Conservation (phyloP, 2,888 invertebrate species). For the Theristus sp. region DNA sequence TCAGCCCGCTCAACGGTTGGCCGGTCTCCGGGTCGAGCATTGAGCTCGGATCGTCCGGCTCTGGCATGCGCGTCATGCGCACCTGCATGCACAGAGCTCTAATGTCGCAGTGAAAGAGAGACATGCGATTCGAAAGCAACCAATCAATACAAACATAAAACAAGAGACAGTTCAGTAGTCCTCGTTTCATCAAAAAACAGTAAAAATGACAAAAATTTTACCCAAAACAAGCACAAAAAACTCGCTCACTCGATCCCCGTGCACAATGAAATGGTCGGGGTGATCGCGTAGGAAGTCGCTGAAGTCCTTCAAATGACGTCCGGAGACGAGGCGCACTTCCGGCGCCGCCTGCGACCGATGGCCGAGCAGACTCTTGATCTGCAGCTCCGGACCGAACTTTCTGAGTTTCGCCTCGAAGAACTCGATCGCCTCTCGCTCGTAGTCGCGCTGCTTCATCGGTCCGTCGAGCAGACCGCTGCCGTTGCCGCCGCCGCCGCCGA, state of each 20-base stretch:
- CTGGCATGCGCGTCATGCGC: conserved; percentile 19
- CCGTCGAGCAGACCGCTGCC: neutral
- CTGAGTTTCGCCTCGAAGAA: conserved; percentile 81
- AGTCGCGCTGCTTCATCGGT: conserved; percentile 46
- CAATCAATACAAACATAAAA: no score
- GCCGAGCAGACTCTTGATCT: conserved; percentile 76
- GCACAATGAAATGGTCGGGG: conserved; percentile 60
- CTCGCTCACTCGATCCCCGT: conserved; percentile 27
- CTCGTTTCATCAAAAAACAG: no score
- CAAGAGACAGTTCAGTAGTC: no score
- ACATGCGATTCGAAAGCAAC: no score
- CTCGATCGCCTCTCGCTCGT: conserved; percentile 86
- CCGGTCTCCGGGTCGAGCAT: conserved; percentile 6
- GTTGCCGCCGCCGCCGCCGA: neutral
- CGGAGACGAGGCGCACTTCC: conserved; percentile 86
- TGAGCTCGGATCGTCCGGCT: conserved; percentile 16
- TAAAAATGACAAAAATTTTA: no score
- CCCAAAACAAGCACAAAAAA: no score
- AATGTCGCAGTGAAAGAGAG: no score
- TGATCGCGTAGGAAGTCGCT: conserved; percentile 67
- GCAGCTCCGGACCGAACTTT: conserved; percentile 93
- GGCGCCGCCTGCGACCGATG: conserved; percentile 78
- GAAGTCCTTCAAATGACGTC: conserved; percentile 80
- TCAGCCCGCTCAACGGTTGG: conserved; percentile 22
- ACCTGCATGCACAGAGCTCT: no score